Base-by-base conservation (phyloP, 1,140 invertebrate species). In the Trialeurodes vaporariorum region DNA sequence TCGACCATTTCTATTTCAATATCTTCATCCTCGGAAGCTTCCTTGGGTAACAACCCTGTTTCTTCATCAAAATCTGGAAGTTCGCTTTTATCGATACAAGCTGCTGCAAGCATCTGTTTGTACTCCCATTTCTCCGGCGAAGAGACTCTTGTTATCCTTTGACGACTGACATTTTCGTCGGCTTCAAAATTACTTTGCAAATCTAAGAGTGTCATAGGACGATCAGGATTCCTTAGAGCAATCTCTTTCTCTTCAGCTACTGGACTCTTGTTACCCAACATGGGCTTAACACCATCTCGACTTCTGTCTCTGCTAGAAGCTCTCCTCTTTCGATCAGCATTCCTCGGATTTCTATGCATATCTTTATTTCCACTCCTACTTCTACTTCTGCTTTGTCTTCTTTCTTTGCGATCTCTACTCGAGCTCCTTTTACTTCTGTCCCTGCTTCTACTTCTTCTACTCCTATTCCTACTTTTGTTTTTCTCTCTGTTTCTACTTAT, bases 1-100 rank as follows among this genome's bases (percentile, higher is more conserved):
- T 99, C 98, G 0, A 98, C 96, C 49, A 99, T 81, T 79, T 99
- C 98, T 69, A 99, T 98, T 81, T 99, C 98, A 64, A 99, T 92
- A 77, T 99, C 98, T 73, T 98, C 97, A 77, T 98, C 96, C 69
- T 88, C 88, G 67, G 92, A 92, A 67, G 94, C 92, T 74, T 94
- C 92, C 76, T 93, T 92, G 0, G 92, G 89, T n/a, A 91, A 75
- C 2, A 93, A 77, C 60, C 93, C 92, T 11, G 89, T 92, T 76
- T 94, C 92, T 69, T 91, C 91, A 73, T 96, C 93, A 76, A 96
- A 95, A 75, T 95, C 92, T 1, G 93, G 93, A 60, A 95, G 77
- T 76, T 96, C 93, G 74, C 87, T 91, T 73, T 91, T 92, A 74
- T 92, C 89, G 13, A 83, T 81, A 70, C 81, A 83, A 27, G 76